Evolutionary conservation across 1,140 invertebrate genomes (phyloP), one percentile per base, ranked within the genome.

Genomic region (Caenorhabditis brenneri): DNA sequence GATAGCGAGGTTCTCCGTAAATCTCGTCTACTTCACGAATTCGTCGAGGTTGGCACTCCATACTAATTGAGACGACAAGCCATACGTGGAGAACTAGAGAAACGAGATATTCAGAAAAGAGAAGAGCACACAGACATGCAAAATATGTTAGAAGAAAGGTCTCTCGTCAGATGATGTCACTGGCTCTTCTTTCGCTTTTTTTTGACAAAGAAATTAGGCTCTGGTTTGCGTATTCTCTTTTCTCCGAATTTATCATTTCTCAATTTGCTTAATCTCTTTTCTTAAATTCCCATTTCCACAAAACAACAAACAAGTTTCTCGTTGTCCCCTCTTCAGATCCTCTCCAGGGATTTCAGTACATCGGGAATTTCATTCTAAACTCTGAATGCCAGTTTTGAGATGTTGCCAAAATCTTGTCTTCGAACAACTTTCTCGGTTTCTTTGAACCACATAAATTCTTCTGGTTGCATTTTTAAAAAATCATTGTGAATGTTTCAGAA

Each of bases 1-100:
- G 79, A 80, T 33, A 80, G 79, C 22, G 79, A 80, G 24, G 79
- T 80, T 80, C 79, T 80, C 10, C 48, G 79, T 22, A 80, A 80
- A 80, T 80, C 79, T 15, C 27, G 79, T 19, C 46, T 80, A 22
- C 48, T 80, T 2, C 79, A 80, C 31, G 79, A 80, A 80, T 80
- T 80, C 19, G 79, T 80, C 29, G 79, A 80, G 79, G 79, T 80
- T 51, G 53, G 19, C 7, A 31, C 10, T 33, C 42, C 5, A 24
- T 15, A 51, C 2, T 1, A 24, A 2, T 39, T 78, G 12, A 27
- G 36, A 65, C 16, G 5, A 15, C 1, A 24, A 24, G n/a, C 6
- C n/a, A 74, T 6, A 29, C 24, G 15, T 12, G 53, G 65, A 74
- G 65, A 46, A 15, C 10, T 16, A 31, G 48, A 80, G 31, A 53